phyloP scores from a whole-genome alignment of 1,140 invertebrate species.

The Metaphire vulgaris region DNA sequence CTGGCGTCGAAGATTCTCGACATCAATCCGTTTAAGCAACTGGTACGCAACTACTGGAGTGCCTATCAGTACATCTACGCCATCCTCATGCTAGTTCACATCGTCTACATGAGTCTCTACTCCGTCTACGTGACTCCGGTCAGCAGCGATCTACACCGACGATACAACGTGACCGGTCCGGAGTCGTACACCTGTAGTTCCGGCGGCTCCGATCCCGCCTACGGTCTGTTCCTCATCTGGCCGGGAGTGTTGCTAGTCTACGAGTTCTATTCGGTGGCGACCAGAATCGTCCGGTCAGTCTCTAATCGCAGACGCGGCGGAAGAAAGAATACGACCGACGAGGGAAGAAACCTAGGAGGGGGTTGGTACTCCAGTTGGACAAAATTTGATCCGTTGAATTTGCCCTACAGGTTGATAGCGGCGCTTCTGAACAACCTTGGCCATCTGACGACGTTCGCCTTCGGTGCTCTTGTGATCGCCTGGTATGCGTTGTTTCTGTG shows the following conservation, averaged over 20 bases:
- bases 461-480: conserved; percentile 14
- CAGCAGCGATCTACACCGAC: not conserved
- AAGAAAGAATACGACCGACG: not conserved
- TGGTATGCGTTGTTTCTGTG: conserved; percentile 17
- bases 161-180: not conserved
- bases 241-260: conserved; percentile 8
- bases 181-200: not conserved
- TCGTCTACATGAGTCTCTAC: conserved; percentile 29
- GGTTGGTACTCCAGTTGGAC: not conserved
- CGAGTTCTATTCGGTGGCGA: not conserved
- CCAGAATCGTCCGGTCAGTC: not conserved
- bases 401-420: not conserved
- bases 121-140: conserved; percentile 1
- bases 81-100: conserved; percentile 26
- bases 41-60: conserved; percentile 29
- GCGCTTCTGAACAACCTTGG: conserved; percentile 13
- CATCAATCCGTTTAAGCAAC: conserved; percentile 26
- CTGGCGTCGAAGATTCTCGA: conserved; percentile 28
- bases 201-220: not conserved
- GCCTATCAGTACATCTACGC: conserved; percentile 31
- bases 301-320: not conserved
- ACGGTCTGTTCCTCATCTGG: conserved; percentile 18
- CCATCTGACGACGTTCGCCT: not conserved
- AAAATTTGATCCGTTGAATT: not conserved
- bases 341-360: too few species aligned